Conservation (phyloP, 2,113 vertebrate genomes). For the Sinocyclocheilus anophthalmus region DNA sequence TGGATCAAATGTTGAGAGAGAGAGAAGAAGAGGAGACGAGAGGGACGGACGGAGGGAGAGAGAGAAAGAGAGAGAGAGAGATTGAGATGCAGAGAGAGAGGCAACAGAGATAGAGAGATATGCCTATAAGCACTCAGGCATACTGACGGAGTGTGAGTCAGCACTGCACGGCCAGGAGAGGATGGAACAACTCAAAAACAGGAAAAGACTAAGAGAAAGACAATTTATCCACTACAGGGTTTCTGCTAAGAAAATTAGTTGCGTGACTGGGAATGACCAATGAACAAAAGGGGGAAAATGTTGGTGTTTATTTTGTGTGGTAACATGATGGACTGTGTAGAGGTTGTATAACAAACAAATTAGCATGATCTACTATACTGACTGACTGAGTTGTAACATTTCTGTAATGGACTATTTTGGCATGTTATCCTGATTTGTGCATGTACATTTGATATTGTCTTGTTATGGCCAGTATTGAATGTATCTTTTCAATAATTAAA, state of each 20-base stretch:
- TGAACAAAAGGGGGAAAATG: neutral
- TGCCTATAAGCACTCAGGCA: neutral
- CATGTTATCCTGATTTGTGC: too few species aligned
- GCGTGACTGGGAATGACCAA: neutral
- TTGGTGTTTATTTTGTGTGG: too few species aligned
- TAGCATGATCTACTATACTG: neutral
- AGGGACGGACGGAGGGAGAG: neutral
- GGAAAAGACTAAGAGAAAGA: constrained; percentile 19
- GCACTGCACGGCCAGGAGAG: constrained; percentile 11
- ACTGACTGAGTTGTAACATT: neutral
- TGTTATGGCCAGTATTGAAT: too few species aligned
- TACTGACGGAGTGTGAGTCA: constrained; percentile 31
- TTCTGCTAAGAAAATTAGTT: neutral
- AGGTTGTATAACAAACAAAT: neutral
- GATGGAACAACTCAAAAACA: constrained; percentile 19
- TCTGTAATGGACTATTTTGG: too few species aligned
- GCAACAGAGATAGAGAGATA: neutral
- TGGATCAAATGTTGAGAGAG: constrained; percentile 5
- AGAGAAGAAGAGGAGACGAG: neutral
- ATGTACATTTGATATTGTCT: too few species aligned
- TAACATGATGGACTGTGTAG: neutral
- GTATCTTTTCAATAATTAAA: too few species aligned
- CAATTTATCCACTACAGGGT: constrained; percentile 2
- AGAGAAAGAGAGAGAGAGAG: neutral
- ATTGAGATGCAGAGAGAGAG: too few species aligned